phyloP scores from a whole-genome alignment of 37 sponge, comb jelly and placozoan genomes.

The Aphrocallistes beatrix region DNA sequence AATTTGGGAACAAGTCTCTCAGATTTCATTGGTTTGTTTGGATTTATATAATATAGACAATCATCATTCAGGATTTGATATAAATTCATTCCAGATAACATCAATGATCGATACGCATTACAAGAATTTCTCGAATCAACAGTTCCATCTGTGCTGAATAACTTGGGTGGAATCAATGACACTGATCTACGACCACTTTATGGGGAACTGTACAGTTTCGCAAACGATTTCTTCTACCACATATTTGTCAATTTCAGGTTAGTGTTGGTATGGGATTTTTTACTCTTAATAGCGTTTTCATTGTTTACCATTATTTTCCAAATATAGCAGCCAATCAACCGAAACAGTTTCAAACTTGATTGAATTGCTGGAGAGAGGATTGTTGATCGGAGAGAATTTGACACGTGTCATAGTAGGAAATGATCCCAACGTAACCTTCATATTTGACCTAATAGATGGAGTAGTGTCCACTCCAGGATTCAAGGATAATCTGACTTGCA shows the following conservation, averaged over 20 bases:
- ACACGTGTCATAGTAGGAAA: neutral
- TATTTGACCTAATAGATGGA: neutral
- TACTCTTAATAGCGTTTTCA: too few species aligned
- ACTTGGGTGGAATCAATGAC: constrained; percentile 4
- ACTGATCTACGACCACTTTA: neutral
- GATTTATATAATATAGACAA: too few species aligned
- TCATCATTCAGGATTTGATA: too few species aligned
- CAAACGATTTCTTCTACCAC: neutral
- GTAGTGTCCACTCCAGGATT: neutral
- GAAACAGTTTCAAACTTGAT: too few species aligned
- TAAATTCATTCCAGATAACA: neutral
- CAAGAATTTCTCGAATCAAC: neutral
- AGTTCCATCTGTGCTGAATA: neutral
- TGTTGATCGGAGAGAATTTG: neutral
- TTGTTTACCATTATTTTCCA: too few species aligned
- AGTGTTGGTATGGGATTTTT: too few species aligned
- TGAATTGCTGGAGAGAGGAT: too few species aligned
- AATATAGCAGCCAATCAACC: too few species aligned
- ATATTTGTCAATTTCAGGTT: neutral
- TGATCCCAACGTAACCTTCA: neutral
- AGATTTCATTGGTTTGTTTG: neutral
- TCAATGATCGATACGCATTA: neutral
- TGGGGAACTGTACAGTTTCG: neutral
- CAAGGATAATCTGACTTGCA: neutral
- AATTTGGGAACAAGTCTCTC: neutral